These are phyloP conservation scores for Bradypodion ventrale DNA, from an alignment of 2,797 vertebrate genomes.

Conservation along the genomic window DNA sequence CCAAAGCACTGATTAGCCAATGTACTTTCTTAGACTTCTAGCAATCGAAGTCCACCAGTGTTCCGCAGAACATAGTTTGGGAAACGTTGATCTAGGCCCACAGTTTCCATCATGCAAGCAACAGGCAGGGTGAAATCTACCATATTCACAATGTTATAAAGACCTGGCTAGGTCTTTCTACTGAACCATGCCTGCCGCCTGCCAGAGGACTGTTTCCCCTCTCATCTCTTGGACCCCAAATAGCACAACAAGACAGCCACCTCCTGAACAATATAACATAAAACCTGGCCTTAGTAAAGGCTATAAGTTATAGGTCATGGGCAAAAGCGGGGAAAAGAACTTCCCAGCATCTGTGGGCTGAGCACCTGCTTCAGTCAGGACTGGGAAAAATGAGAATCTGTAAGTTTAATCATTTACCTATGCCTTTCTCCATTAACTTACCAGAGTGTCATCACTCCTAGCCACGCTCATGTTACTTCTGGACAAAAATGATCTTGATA, in stretches of 20 bases:
- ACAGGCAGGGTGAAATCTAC: not conserved
- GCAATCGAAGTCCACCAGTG: too few relatives aligned
- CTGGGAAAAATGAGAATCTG: not conserved
- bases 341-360: not conserved
- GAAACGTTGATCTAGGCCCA: too few relatives aligned
- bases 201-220: not conserved
- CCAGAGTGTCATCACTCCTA: constrained; percentile 96
- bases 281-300: not conserved
- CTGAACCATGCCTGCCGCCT: too few relatives aligned
- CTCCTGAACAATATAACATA: not conserved
- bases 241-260: not conserved
- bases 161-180: not conserved
- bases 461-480: constrained; percentile 97
- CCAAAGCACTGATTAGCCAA: too few relatives aligned
- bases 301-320: too few relatives aligned
- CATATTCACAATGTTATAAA: not conserved
- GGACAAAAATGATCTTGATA: constrained; percentile 97
- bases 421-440: constrained; percentile 73
- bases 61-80: too few relatives aligned
- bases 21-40: too few relatives aligned
- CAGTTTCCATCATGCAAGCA: not conserved
- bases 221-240: not conserved
- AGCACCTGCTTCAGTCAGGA: not conserved
- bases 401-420: too few relatives aligned
- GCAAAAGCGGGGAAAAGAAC: not conserved